Evolutionary conservation across 2,797 vertebrate species (phyloP).

Genomic region (Champsocephalus gunnari): DNA sequence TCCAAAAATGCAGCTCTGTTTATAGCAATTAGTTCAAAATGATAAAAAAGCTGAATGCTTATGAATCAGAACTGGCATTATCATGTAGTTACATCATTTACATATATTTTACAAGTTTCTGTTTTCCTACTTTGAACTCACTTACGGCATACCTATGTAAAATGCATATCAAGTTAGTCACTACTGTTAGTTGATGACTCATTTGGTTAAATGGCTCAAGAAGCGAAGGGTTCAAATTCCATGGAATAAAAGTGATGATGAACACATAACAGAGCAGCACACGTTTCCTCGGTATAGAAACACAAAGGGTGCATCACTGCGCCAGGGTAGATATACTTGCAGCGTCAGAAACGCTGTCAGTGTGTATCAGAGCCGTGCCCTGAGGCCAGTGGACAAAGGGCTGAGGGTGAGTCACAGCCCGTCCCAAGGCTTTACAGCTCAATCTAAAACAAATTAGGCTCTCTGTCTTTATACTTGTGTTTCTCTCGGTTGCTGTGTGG

Average conservation of each 20-base stretch:
- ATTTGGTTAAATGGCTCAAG: background rate
- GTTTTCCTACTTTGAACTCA: background rate
- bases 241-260: conserved; percentile 1
- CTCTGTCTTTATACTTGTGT: background rate
- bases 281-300: conserved; percentile 2
- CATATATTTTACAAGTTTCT: too few species aligned
- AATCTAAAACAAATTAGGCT: conserved; percentile 15
- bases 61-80: too few species aligned
- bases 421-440: conserved; percentile 29
- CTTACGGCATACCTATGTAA: background rate
- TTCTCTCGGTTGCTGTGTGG: background rate
- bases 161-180: conserved; percentile 11
- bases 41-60: too few species aligned
- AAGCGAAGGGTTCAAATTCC: conserved; percentile 7
- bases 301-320: conserved; percentile 1
- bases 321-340: background rate
- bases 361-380: conserved; percentile 42
- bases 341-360: conserved; percentile 2
- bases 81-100: too few species aligned
- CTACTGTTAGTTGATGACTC: conserved; percentile 4
- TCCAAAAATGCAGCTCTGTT: too few species aligned
- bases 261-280: conserved; percentile 1
- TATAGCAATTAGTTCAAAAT: too few species aligned
- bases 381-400: conserved; percentile 41
- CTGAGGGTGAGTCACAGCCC: conserved; percentile 56